Conservation (phyloP, 2,797 vertebrate genomes). For the Champsocephalus esox region DNA sequence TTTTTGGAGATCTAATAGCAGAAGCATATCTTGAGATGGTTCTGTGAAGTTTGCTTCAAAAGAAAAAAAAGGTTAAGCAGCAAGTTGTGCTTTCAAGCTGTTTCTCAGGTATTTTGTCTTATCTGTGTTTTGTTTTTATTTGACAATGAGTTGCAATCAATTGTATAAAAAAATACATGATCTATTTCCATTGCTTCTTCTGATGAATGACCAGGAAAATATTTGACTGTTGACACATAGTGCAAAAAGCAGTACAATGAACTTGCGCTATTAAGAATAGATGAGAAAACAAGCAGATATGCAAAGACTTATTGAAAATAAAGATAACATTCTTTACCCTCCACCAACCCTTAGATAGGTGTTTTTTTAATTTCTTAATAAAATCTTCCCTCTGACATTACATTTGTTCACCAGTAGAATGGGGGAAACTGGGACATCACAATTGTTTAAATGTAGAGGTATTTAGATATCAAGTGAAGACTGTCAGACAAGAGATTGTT, state of each 20-base stretch:
- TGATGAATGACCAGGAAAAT: neutral
- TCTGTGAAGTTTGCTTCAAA: no score
- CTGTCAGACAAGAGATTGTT: conserved; percentile 19
- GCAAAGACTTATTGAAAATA: no score
- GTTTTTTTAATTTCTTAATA: no score
- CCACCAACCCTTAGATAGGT: no score
- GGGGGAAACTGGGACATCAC: neutral
- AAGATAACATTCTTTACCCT: no score
- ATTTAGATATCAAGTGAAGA: neutral
- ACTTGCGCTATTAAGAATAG: neutral
- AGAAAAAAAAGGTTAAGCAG: neutral
- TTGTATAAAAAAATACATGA: neutral
- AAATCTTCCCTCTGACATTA: neutral
- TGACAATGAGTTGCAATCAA: neutral
- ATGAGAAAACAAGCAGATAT: no score
- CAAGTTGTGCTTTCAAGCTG: neutral
- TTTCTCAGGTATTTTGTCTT: neutral
- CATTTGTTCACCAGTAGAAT: neutral
- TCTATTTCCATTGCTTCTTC: neutral
- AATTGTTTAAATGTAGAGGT: conserved; percentile 1
- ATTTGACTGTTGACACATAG: neutral
- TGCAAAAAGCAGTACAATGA: neutral
- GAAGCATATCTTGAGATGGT: neutral
- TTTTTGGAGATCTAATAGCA: neutral
- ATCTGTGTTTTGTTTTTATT: neutral